Conservation (phyloP, 1,140 invertebrate species). For the Delia radicum region DNA sequence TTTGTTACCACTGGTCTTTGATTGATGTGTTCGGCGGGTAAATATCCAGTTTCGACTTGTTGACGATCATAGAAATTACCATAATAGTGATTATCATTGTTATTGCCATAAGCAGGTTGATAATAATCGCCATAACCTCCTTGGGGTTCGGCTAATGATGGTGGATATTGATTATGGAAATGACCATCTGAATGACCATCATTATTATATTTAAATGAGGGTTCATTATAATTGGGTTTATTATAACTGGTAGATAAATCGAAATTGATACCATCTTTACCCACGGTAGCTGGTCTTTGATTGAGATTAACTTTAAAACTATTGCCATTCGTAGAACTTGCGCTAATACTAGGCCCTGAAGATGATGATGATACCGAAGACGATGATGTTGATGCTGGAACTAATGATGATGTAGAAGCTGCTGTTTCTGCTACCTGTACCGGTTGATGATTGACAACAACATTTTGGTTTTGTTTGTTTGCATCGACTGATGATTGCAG, state of each 20-base stretch:
- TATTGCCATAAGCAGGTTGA: background rate
- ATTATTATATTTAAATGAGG: constrained; percentile 38
- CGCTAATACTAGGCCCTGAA: constrained; percentile 19
- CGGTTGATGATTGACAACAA: constrained; percentile 35
- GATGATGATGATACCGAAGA: constrained; percentile 13
- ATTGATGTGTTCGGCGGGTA: constrained; percentile 21
- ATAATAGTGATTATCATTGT: constrained; percentile 35
- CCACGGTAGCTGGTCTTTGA: background rate
- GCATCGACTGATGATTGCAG: background rate
- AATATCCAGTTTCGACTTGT: constrained; percentile 36
- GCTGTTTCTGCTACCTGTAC: constrained; percentile 28
- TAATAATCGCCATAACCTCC: constrained; percentile 22
- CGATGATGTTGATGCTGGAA: constrained; percentile 21
- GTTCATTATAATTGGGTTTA: constrained; percentile 40
- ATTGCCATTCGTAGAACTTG: background rate
- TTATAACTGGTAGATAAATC: constrained; percentile 41
- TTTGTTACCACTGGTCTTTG: constrained; percentile 47
- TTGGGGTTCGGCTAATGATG: constrained; percentile 35
- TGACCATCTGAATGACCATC: constrained; percentile 38
- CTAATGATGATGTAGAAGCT: constrained; percentile 32
- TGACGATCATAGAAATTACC: constrained; percentile 34
- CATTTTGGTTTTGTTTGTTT: constrained; percentile 2
- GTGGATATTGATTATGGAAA: constrained; percentile 47
- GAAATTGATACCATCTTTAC: constrained; percentile 34
- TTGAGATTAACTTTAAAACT: constrained; percentile 8